Conservation (phyloP, 2,113 vertebrate species). For the Vulpes lagopus region DNA sequence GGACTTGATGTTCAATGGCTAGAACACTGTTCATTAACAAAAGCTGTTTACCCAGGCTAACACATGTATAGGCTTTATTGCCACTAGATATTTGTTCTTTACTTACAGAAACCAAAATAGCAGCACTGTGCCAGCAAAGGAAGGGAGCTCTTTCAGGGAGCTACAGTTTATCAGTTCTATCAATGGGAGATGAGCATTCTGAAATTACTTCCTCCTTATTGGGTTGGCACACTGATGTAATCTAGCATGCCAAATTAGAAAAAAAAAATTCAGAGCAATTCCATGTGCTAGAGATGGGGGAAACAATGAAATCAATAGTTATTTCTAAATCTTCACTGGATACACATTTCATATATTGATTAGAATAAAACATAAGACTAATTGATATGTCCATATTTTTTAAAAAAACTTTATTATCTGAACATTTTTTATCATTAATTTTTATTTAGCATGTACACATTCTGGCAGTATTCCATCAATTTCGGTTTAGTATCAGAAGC, state of each 20-base stretch:
- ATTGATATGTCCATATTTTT: not conserved
- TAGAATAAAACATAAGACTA: slow-evolving; percentile 22
- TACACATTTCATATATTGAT: slow-evolving; percentile 52
- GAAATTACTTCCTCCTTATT: slow-evolving; percentile 45
- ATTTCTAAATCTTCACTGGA: slow-evolving; percentile 27
- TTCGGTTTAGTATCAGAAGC: slow-evolving; percentile 12
- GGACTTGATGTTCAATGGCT: not conserved
- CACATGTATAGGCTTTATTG: not conserved
- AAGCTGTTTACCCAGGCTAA: slow-evolving; percentile 2
- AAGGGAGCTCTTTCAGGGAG: slow-evolving; percentile 3
- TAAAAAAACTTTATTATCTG: not conserved
- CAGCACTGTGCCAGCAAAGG: not conserved
- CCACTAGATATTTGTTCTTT: not conserved
- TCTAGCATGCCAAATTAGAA: slow-evolving; percentile 29
- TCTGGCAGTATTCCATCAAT: slow-evolving; percentile 29
- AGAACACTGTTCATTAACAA: not conserved
- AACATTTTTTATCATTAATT: not conserved
- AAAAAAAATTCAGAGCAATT: slow-evolving; percentile 8
- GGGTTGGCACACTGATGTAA: slow-evolving; percentile 36
- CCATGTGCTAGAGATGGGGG: slow-evolving; percentile 34
- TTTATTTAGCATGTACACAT: not conserved
- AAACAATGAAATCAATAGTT: slow-evolving; percentile 56
- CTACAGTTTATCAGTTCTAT: slow-evolving; percentile 4
- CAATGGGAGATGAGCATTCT: slow-evolving; percentile 55
- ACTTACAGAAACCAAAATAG: slow-evolving; percentile 53